Conservation (phyloP, 1,140 invertebrate species). For the Cherax quadricarinatus region DNA sequence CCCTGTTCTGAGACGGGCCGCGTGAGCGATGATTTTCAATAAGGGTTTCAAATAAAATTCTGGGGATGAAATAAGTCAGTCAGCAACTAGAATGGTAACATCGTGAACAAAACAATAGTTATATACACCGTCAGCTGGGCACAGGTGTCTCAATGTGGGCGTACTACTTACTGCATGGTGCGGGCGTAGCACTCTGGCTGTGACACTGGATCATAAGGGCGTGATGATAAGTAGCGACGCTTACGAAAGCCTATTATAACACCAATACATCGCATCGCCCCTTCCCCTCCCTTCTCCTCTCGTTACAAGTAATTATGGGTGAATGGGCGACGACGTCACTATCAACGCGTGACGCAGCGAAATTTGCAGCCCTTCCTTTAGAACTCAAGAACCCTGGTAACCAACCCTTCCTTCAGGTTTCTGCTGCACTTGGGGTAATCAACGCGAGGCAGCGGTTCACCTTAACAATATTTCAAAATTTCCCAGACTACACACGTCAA, state of each 20-base stretch:
- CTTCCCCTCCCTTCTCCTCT: neutral
- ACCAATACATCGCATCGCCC: neutral
- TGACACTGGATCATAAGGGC: neutral
- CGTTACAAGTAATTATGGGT: neutral
- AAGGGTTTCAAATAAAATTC: too few relatives aligned
- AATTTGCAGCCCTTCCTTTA: neutral
- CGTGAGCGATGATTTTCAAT: too few relatives aligned
- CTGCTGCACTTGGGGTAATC: too few relatives aligned
- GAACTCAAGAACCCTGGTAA: too few relatives aligned
- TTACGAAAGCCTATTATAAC: neutral
- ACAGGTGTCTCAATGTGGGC: neutral
- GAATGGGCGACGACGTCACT: neutral
- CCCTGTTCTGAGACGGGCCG: too few relatives aligned
- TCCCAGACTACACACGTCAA: too few relatives aligned
- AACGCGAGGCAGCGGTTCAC: too few relatives aligned
- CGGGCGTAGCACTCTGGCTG: neutral
- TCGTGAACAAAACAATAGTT: neutral
- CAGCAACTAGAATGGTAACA: too few relatives aligned
- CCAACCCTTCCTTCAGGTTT: too few relatives aligned
- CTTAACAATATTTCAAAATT: too few relatives aligned
- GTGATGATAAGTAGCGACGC: neutral
- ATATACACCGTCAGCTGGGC: neutral
- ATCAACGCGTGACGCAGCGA: neutral
- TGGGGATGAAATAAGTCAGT: too few relatives aligned
- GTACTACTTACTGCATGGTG: neutral